phyloP scores from a whole-genome alignment of 2,888 invertebrate species.

The Drosophila mimica region DNA sequence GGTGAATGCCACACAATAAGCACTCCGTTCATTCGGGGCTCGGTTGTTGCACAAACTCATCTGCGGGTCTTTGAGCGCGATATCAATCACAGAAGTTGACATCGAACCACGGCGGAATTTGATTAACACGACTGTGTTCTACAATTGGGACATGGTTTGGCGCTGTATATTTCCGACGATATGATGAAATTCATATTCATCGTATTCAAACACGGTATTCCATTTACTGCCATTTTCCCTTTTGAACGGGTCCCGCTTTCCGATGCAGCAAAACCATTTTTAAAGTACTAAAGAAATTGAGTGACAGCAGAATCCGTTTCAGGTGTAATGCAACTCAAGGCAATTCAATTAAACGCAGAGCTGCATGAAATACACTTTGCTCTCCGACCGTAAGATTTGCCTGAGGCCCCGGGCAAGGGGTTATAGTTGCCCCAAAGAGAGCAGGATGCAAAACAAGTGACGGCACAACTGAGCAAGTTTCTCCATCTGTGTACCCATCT shows the following conservation, averaged over 20 bases:
- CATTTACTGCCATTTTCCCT: slow-evolving; percentile 16
- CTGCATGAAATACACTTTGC: slow-evolving; percentile 74
- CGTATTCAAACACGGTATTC: slow-evolving; percentile 14
- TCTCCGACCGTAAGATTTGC: slow-evolving; percentile 34
- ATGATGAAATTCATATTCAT: not conserved
- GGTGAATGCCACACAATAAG: not conserved
- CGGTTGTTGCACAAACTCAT: slow-evolving; percentile 16
- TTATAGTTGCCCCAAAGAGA: not conserved
- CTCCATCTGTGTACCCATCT: slow-evolving; percentile 1
- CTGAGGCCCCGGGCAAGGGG: not conserved
- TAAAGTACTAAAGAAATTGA: slow-evolving; percentile 12
- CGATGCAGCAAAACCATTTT: slow-evolving; percentile 30
- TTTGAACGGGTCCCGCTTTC: slow-evolving; percentile 19
- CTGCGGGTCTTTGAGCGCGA: slow-evolving; percentile 19
- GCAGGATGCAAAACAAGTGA: slow-evolving; percentile 18
- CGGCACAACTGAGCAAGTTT: slow-evolving; percentile 4
- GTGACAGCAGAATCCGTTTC: slow-evolving; percentile 10
- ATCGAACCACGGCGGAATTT: slow-evolving; percentile 15
- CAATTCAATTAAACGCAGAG: slow-evolving; percentile 78
- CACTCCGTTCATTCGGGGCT: slow-evolving; percentile 6
- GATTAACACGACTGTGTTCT: slow-evolving; percentile 46
- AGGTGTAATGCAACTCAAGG: slow-evolving; percentile 19
- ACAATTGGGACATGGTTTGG: slow-evolving; percentile 25
- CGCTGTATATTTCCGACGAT: not conserved
- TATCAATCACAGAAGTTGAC: slow-evolving; percentile 48